phyloP scores from a whole-genome alignment of 2,797 vertebrate species.

The Coilia nasus region DNA sequence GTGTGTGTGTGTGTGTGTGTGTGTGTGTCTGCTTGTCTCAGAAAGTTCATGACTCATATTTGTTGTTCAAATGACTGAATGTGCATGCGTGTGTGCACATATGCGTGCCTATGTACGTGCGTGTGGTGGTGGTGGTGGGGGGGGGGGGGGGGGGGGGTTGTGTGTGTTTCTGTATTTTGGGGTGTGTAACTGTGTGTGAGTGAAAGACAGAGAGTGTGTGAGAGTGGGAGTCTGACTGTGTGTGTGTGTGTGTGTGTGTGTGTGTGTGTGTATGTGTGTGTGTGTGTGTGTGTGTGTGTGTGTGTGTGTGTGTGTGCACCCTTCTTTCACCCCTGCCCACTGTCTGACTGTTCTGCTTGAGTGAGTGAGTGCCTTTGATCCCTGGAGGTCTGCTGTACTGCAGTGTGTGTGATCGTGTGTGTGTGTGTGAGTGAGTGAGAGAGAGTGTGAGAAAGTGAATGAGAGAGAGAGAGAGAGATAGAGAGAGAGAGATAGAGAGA shows the following conservation, averaged over 20 bases:
- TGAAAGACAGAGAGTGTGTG: neutral
- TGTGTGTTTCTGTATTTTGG: neutral
- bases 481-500: no score
- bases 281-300: neutral
- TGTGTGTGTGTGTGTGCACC: neutral
- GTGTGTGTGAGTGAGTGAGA: no score
- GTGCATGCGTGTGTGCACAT: neutral
- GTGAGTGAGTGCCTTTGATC: constrained; percentile 28
- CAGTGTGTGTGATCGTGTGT: neutral
- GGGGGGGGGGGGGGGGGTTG: no score
- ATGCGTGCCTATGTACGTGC: neutral
- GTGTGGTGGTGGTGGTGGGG: neutral
- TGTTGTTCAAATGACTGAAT: neutral
- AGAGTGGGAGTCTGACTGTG: neutral
- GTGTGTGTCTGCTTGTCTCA: neutral
- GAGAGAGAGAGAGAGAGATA: no score
- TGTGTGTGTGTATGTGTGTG: neutral
- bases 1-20: neutral
- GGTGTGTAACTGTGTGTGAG: neutral
- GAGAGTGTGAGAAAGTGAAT: no score
- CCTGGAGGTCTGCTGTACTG: neutral
- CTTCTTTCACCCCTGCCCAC: neutral
- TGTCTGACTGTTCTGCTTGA: neutral
- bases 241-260: neutral
- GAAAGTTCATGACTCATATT: no score